Evolutionary conservation across 2,888 invertebrate genomes (phyloP).

Genomic region (Xylota segnis): DNA sequence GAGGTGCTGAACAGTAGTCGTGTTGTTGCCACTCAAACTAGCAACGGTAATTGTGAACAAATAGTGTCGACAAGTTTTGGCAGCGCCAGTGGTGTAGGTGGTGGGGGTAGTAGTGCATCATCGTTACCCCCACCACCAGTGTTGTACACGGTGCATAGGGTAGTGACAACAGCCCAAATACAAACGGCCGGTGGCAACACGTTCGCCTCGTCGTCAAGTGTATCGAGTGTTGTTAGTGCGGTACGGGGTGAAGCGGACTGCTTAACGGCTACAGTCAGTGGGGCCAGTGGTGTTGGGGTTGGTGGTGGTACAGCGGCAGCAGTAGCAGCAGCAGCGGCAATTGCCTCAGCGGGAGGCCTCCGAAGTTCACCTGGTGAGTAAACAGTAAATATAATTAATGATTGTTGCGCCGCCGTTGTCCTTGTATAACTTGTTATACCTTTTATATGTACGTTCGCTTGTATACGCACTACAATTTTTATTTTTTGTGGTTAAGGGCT

Average conservation of each 20-base stretch:
- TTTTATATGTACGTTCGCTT: too few species aligned
- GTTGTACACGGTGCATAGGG: constrained; percentile 84
- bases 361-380: constrained; percentile 82
- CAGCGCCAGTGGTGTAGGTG: constrained; percentile 70
- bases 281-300: constrained; percentile 78
- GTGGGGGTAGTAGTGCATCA: constrained; percentile 76
- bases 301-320: constrained; percentile 75
- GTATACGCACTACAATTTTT: neutral
- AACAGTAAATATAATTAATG: constrained; percentile 33
- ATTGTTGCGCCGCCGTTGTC: constrained; percentile 7
- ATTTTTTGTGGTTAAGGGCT: neutral
- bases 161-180: constrained; percentile 84
- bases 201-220: constrained; percentile 83
- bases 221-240: constrained; percentile 84
- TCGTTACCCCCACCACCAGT: constrained; percentile 81
- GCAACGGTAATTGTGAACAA: constrained; percentile 79
- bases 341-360: constrained; percentile 78
- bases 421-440: constrained; percentile 8
- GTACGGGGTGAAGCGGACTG: constrained; percentile 81
- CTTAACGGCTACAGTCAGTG: constrained; percentile 78
- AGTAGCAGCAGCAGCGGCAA: constrained; percentile 71
- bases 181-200: constrained; percentile 83
- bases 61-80: constrained; percentile 72
- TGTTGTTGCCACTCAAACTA: constrained; percentile 82
- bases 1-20: constrained; percentile 80